Evolutionary conservation across 1,140 invertebrate species (phyloP), one percentile per base, ranked within the genome.

Genomic region (Acromyrmex echinatior): DNA sequence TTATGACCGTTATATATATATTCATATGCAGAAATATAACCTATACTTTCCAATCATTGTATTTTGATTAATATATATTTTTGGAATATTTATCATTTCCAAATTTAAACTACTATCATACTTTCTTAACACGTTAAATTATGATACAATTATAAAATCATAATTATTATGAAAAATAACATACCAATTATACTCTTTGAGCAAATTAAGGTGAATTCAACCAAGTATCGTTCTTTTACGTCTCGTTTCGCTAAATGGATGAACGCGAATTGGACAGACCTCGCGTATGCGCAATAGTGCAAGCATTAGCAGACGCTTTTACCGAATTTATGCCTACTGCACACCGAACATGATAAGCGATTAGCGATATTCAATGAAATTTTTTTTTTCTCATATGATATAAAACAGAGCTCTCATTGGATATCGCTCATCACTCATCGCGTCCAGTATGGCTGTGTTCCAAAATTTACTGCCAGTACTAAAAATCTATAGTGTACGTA

Each of bases 21-120:
- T 16, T 39, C 3, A 39, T 9, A 68, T 5, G 5, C 16, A 71
- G 10, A 71, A 28, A 60, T 25, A 60, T 71, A 81, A 81, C 79
- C 65, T 71, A 58, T 63, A 25, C 9, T 81, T 28, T 39, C 7
- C 21, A 56, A 12, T 28, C 16, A 53, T 51, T 28, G 0, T 25
- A 14, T 28, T 63, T 65, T 3, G n/a, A 65, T 3, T 16, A 81
- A 31, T 45, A 71, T 28, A 39, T 58, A n/a, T 28, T 18, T 58
- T n/a, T 60, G 7, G 21, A 39, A 25, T 5, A 51, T 60, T 0
- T 12, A 31, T 1, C 6, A 0, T 10, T 53, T 56, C 2, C 1
- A 80, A 81, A 70, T 18, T 7, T 45, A 3, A 45, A 66, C 35
- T 14, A 3, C 45, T 16, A 45, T 2, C 10, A 45, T 58, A 58